These are phyloP conservation scores for Poecile montanus DNA, from an alignment of 2,797 vertebrate genomes.

Conservation along the genomic window DNA sequence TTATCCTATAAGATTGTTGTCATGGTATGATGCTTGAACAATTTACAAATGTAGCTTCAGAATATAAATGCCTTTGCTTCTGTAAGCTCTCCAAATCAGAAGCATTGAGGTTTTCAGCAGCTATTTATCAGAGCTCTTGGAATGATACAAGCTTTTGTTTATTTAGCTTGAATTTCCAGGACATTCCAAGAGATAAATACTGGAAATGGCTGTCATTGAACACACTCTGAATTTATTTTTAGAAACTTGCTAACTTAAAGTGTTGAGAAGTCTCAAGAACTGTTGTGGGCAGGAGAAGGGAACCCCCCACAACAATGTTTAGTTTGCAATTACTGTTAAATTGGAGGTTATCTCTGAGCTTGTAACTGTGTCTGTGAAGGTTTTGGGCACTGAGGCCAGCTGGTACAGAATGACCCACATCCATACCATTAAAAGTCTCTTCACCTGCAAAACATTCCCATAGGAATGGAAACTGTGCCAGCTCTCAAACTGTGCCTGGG, in stretches of 20 bases:
- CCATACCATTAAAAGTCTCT: constrained; percentile 23
- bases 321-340: neutral
- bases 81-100: constrained; percentile 22
- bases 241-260: neutral
- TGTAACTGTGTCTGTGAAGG: neutral
- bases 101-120: constrained; percentile 38
- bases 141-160: neutral
- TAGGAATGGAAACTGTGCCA: neutral
- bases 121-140: constrained; percentile 25
- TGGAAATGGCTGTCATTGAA: neutral
- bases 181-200: neutral
- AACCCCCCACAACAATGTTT: rapidly evolving
- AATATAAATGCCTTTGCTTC: constrained; percentile 26
- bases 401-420: constrained; percentile 34
- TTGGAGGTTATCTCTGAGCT: neutral
- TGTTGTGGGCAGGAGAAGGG: neutral
- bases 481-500: constrained; percentile 33
- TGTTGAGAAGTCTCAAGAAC: neutral
- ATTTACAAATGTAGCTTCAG: constrained; percentile 28
- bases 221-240: neutral
- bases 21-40: constrained; percentile 3
- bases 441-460: constrained; percentile 49
- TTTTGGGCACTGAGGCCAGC: neutral
- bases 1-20: constrained; percentile 59
- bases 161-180: constrained; percentile 21